Evolutionary conservation across 2,797 vertebrate species (phyloP).

Genomic region (Phrynocephalus vlangalii): DNA sequence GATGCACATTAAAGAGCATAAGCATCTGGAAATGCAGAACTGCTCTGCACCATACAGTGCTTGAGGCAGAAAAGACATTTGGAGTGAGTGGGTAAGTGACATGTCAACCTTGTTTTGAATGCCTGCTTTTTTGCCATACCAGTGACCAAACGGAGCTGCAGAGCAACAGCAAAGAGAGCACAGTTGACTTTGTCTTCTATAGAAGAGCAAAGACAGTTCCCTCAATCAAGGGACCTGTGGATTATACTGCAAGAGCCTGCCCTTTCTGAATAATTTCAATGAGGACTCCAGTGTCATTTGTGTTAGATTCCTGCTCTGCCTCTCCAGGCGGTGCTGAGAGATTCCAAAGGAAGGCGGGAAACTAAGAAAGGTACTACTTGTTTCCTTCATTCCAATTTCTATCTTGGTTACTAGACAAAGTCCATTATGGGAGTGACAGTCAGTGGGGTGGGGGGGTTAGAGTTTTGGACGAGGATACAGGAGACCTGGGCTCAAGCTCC

Average conservation of each 20-base stretch:
- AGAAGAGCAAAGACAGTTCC: neutral
- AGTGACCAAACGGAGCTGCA: neutral
- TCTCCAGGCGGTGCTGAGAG: neutral
- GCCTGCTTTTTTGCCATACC: neutral
- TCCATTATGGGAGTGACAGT: neutral
- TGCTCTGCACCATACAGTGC: too few relatives aligned
- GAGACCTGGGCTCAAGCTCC: too few relatives aligned
- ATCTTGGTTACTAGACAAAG: neutral
- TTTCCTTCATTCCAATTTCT: too few relatives aligned
- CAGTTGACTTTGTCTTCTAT: neutral
- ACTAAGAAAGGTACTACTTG: too few relatives aligned
- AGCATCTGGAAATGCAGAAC: too few relatives aligned
- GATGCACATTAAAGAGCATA: too few relatives aligned
- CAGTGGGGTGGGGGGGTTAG: neutral
- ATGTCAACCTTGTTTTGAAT: neutral
- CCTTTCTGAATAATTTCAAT: neutral
- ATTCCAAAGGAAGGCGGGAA: neutral
- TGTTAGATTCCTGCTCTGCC: neutral
- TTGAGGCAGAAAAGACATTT: neutral
- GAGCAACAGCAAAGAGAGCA: neutral
- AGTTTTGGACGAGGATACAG: too few relatives aligned
- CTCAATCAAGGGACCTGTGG: neutral
- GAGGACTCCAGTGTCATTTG: neutral
- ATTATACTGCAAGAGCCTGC: neutral
- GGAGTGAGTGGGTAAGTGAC: neutral